These are phyloP conservation scores for Tortricodes alternella DNA, from an alignment of 2,888 invertebrate species.

Conservation along the genomic window DNA sequence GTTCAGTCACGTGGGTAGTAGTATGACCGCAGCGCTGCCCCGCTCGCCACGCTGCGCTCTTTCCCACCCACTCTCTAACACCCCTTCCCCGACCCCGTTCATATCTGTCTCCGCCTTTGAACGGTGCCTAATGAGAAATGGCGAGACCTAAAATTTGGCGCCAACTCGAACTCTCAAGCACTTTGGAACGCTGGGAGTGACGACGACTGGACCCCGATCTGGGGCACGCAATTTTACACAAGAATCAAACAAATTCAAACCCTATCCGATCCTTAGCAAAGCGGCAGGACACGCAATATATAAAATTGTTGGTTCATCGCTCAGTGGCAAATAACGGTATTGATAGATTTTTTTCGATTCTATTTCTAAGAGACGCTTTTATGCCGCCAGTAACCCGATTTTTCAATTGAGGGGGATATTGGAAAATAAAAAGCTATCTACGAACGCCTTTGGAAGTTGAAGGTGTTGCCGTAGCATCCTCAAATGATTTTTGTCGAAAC, in stretches of 20 bases:
- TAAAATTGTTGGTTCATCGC: slow-evolving; percentile 38
- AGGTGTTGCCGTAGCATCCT: not conserved
- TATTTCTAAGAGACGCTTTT: slow-evolving; percentile 53
- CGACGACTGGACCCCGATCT: slow-evolving; percentile 44
- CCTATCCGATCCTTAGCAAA: slow-evolving; percentile 35
- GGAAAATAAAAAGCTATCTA: slow-evolving; percentile 20
- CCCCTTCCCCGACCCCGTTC: slow-evolving; percentile 39
- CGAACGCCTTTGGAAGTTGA: not conserved
- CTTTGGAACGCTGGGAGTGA: slow-evolving; percentile 57
- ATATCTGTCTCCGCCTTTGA: slow-evolving; percentile 44
- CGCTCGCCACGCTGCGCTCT: slow-evolving; percentile 33
- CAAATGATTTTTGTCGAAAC: not conserved
- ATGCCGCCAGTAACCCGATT: slow-evolving; percentile 53
- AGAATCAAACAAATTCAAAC: slow-evolving; percentile 35
- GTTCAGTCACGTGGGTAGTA: not conserved
- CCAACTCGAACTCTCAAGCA: slow-evolving; percentile 77
- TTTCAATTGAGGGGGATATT: slow-evolving; percentile 35
- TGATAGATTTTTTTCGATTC: slow-evolving; percentile 63
- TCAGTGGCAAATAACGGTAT: slow-evolving; percentile 56
- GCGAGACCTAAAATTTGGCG: slow-evolving; percentile 78
- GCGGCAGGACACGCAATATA: slow-evolving; percentile 39
- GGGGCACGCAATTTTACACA: slow-evolving; percentile 34
- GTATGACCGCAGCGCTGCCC: too few species aligned
- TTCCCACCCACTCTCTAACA: slow-evolving; percentile 31
- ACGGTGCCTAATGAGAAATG: slow-evolving; percentile 76